phyloP scores from a whole-genome alignment of 1,140 invertebrate species.

The Pemphigus obesinymphae region DNA sequence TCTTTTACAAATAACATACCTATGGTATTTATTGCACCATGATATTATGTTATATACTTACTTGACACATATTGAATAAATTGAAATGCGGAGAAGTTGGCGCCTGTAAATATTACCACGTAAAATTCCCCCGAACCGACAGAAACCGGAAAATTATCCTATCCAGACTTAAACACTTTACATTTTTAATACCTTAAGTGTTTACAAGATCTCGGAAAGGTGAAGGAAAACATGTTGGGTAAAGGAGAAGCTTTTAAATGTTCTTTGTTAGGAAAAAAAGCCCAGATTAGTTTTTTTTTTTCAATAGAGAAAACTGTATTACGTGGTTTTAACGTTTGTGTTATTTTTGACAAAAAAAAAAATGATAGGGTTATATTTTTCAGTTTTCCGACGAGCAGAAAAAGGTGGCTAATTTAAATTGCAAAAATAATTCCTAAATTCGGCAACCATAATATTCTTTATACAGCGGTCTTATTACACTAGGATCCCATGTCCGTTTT shows the following conservation, averaged over 20 bases:
- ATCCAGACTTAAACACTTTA: slow-evolving; percentile 9
- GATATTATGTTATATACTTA: slow-evolving; percentile 49
- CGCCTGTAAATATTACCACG: slow-evolving; percentile 47
- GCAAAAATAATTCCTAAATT: slow-evolving; percentile 16
- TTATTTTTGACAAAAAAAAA: not conserved
- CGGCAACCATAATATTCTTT: not conserved
- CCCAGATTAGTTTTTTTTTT: not conserved
- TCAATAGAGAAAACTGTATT: slow-evolving; percentile 7
- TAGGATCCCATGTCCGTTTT: not conserved
- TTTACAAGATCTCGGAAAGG: not conserved
- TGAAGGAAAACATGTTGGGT: not conserved
- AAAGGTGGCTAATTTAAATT: slow-evolving; percentile 29
- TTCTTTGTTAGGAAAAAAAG: not conserved
- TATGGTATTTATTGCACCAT: not conserved
- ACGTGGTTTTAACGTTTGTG: slow-evolving; percentile 18
- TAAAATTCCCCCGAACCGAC: not conserved
- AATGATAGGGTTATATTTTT: not conserved
- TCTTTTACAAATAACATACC: not conserved
- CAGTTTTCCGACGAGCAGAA: not conserved
- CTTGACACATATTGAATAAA: slow-evolving; percentile 53
- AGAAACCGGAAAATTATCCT: slow-evolving; percentile 27
- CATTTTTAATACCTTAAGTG: slow-evolving; percentile 30
- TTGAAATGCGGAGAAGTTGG: slow-evolving; percentile 51
- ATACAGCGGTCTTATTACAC: not conserved
- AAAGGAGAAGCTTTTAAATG: slow-evolving; percentile 21